Evolutionary conservation across 2,797 vertebrate genomes (phyloP).

Genomic region (Sparidentex hasta): DNA sequence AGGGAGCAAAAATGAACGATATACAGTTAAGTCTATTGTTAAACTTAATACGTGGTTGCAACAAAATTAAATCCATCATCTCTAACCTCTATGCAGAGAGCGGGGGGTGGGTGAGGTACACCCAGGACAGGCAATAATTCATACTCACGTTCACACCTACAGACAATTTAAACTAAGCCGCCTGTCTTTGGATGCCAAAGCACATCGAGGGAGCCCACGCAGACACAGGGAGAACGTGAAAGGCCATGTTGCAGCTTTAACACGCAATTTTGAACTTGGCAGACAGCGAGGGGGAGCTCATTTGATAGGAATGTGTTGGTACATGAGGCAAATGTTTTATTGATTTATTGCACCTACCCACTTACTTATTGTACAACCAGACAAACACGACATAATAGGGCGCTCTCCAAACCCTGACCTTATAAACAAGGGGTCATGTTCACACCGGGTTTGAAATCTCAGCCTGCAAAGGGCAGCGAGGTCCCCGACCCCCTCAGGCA

Average conservation of each 20-base stretch:
- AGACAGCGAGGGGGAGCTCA: background rate
- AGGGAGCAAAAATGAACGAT: too few relatives aligned
- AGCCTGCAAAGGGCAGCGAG: background rate
- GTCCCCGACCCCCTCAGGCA: conserved; percentile 1
- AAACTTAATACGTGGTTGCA: background rate
- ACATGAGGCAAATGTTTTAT: background rate
- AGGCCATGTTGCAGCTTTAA: background rate
- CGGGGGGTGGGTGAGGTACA: too few relatives aligned
- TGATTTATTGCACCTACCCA: too few relatives aligned
- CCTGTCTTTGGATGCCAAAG: too few relatives aligned
- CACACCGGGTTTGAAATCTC: background rate
- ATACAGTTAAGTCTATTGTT: too few relatives aligned
- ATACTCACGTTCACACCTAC: too few relatives aligned
- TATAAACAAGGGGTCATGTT: background rate
- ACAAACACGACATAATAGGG: background rate
- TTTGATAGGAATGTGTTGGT: background rate
- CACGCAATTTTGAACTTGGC: background rate
- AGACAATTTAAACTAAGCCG: too few relatives aligned
- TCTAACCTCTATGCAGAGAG: too few relatives aligned
- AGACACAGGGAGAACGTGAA: too few relatives aligned
- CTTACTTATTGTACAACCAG: too few relatives aligned
- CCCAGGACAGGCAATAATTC: too few relatives aligned
- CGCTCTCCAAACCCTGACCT: background rate
- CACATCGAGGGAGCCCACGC: too few relatives aligned
- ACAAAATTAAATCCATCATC: background rate